Evolutionary conservation across 2,888 invertebrate genomes (phyloP).

Genomic region (Pristionchus arcanus): DNA sequence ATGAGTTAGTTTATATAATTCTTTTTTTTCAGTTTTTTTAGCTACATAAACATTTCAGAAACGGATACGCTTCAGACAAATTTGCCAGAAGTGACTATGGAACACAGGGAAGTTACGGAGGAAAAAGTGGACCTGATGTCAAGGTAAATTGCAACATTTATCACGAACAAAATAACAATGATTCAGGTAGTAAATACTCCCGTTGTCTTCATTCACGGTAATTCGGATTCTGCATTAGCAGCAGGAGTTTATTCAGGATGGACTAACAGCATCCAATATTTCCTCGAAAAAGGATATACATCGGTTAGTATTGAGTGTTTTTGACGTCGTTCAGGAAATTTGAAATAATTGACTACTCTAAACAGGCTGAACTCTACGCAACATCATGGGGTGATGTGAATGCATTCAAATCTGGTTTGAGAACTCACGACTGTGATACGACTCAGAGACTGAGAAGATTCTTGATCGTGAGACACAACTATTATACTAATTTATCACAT

Average conservation of each 20-base stretch:
- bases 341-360: not conserved
- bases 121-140: constrained; percentile 56
- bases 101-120: constrained; percentile 68
- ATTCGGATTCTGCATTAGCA: constrained; percentile 67
- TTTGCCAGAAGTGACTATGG: constrained; percentile 65
- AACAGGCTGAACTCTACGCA: constrained; percentile 68
- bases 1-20: not conserved
- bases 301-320: not conserved
- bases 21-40: not conserved
- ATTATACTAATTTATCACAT: not conserved
- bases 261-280: constrained; percentile 62
- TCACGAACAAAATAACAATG: too few relatives aligned
- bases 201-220: constrained; percentile 68
- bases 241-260: constrained; percentile 58
- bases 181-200: constrained; percentile 52
- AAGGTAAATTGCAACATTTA: not conserved
- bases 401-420: constrained; percentile 59
- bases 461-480: constrained; percentile 63
- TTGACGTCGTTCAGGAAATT: not conserved
- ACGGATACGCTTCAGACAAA: constrained; percentile 61
- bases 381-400: constrained; percentile 72
- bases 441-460: constrained; percentile 66
- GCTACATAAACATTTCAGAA: constrained; percentile 54
- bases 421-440: constrained; percentile 69
- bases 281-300: constrained; percentile 65